Evolutionary conservation across 2,797 vertebrate genomes (phyloP), one percentile per base, ranked within the genome.

Genomic region (Poecile montanus): DNA sequence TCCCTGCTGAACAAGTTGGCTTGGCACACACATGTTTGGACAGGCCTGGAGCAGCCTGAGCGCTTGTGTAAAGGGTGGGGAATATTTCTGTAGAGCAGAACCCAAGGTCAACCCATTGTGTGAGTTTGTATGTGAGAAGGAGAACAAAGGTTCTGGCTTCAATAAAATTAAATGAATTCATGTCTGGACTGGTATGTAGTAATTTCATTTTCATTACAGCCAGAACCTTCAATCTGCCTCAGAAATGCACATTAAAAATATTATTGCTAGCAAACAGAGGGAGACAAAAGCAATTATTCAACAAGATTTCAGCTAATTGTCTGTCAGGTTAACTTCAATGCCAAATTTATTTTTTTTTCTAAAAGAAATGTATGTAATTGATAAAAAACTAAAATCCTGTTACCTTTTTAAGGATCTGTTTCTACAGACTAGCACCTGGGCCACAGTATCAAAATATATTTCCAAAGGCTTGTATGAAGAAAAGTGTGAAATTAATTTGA

Each of bases 21-120:
- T 95, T 94, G 90, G 96, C 91, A 74, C 68, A 94, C 85, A 50
- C 81, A 44, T 81, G 96, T 94, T 92, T 92, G 88, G 95, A 96
- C 95, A 95, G 90, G 94, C 92, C 95, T 85, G n/a, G 14, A 75
- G 75, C 83, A 94, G 78, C 60, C 82, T 85, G 72, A 92, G 85
- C 50, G 57, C 91, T 95, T 92, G 82, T 87, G 75, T 60, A 70
- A 77, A 91, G 88, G 95, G 93, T 93, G 93, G 93, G 83, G 91
- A 95, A 16, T 85, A 88, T 92, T 93, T 89, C 93, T 93, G 90
- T 95, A 91, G 93, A 95, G 95, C 30, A 84, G 87, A 91, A 91
- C 92, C 80, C 94, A 96, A 94, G 95, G 95, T 97, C 97, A 96
- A 93, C 32, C 88, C 87, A 91, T 94, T 97, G 96, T 96, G 72